Evolutionary conservation across 1,140 invertebrate species (phyloP), one percentile per base, ranked within the genome.

Genomic region (Drosophila funebris): DNA sequence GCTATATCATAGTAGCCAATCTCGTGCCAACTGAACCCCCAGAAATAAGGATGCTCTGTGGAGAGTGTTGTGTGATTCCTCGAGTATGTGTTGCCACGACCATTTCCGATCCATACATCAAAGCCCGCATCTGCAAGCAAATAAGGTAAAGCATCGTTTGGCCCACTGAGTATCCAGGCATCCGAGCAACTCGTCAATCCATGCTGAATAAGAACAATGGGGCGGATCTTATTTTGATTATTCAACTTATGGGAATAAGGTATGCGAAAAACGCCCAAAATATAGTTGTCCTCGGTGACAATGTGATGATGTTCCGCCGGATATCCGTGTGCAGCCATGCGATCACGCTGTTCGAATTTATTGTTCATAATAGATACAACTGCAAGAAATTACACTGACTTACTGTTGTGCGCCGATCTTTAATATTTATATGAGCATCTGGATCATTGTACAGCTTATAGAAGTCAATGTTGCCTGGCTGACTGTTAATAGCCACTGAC

Each of bases 121-220:
- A 94, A 96, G 0, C 96, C 96, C 0, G 93, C 93, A 80, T 96
- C 95, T 0, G 94, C 94, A 29, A 96, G 78, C 1, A 94, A 69
- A 68, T 92, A 94, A 4, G 92, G 71, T 60, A 91, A 53, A 3
- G 92, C 92, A 80, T 95, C 94, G 8, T 93, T 78, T 7, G 94
- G 94, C 22, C 95, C 95, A 57, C 94, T 92, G 1, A 96, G 88
- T 2, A 97, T 91, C 94, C 94, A 97, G 82, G 95, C 95, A 1
- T 94, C 94, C 1, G 96, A 96, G 75, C 95, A 95, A 6, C 94
- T 94, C 0, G 96, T 88, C 4, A 97, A 84, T 0, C 96, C 97
- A 83, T 97, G 96, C 16, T 85, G 80, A 75, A 96, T 95, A 0
- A 96, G 76, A 0, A 95, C 92, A 11, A 95, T 94, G 9, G 93